Evolutionary conservation across 2,797 vertebrate genomes (phyloP), one percentile per base, ranked within the genome.

Genomic region (Strix occidentalis): DNA sequence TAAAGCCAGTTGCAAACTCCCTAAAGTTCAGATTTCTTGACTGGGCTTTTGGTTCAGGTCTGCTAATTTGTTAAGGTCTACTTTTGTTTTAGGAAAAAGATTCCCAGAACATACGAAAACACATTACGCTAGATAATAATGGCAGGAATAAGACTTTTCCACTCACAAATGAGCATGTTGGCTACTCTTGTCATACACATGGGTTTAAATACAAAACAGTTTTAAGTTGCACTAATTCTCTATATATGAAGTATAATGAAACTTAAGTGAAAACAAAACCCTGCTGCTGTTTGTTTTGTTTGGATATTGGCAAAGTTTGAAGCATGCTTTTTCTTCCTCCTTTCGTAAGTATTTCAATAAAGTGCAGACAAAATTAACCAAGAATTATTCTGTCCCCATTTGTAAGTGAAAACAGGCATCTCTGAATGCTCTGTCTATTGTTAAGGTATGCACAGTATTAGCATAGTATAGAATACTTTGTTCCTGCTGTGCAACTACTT

Each of bases 271-370:
- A 96, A 96, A 95, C 93, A 95, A 97, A 96, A 89, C 86, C 68
- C 90, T 69, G 90, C 93, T 96, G 96, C 94, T 96, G 95, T 95
- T 96, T 95, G 90, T 96, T 96, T 95, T 94, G 90, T 95, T 96
- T 94, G 76, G 90, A 78, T 94, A 75, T 92, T 96, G 96, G 88
- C 95, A 93, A 83, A 82, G 68, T 43, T 87, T 0, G 50, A 95
- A 77, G 68, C 48, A 57, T 84, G 71, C 16, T 83, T 95, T 88
- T 93, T 94, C 80, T 84, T 95, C 81, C 71, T 92, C 8, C 41
- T 77, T 91, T 93, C 75, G 39, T 92, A 95, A 91, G 74, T 64
- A 57, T 93, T 96, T 95, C 94, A 96, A 65, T 89, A 71, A 92
- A 96, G 45, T 21, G 6, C 50, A 92, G 88, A 87, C 81, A 92